Evolutionary conservation across 2,888 invertebrate genomes (phyloP), one percentile per base, ranked within the genome.

Genomic region (Allolobophora icterica): DNA sequence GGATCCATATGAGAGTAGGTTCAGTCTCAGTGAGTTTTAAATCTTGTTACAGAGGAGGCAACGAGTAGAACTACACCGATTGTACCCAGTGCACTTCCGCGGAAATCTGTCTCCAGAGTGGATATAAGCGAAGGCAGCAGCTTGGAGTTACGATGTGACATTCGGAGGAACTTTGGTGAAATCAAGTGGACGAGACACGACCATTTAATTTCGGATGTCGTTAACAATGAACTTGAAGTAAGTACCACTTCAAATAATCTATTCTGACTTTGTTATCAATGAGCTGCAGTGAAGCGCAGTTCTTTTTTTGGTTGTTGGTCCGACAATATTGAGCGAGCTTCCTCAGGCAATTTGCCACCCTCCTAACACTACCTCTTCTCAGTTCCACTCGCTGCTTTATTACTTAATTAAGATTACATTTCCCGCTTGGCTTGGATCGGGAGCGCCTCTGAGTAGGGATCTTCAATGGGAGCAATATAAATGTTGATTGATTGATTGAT

Each of bases 61-160:
- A n/a, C 4, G 30, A 8, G 71, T n/a, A 71, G 2, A n/a, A 4
- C 71, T 71, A 11, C 11, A 71, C 71, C 71, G 71, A 71, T n/a
- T n/a, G 71, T 71, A 71, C n/a, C 71, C 13, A 71, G 30, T n/a
- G 71, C 11, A 13, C 71, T n/a, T 19, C 87, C 15, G 4, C 38
- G 6, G 34, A 87, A 35, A 87, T 38, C 87, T 21, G 38, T 87
- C 35, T 34, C 34, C 6, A 87, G 35, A 5, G 87, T 87, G 13
- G 87, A 87, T 38, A 38, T 87, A 6, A 87, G 87, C 34, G 87
- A 87, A 38, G 87, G 87, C 24, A 87, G 87, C 87, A 87, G 87
- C 87, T 24, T 87, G 35, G 87, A 87, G 17, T 24, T 87, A 38
- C 33, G 34, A 87, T 87, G 87, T 33, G 87, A 87, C 35, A 38